phyloP scores from a whole-genome alignment of 2,797 vertebrate genomes.

The Meriones psammophilus region DNA sequence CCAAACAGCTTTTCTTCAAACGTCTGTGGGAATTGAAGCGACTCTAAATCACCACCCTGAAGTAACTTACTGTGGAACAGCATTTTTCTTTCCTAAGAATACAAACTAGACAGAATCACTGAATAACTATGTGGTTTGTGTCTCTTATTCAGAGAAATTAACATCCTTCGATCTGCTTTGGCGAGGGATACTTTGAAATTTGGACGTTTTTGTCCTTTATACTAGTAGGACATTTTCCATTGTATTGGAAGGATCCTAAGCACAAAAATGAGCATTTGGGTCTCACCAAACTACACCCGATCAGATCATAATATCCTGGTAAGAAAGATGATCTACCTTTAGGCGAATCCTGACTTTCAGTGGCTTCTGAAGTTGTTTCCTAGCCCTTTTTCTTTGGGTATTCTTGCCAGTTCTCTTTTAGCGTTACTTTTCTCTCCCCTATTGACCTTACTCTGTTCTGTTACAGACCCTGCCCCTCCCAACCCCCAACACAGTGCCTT shows the following conservation, averaged over 20 bases:
- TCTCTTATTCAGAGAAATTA: conserved; percentile 19
- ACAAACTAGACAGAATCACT: conserved; percentile 44
- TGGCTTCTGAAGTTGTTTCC: background rate
- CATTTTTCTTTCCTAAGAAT: conserved; percentile 59
- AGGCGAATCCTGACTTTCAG: background rate
- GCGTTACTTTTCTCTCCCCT: conserved; percentile 29
- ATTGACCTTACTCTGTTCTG: background rate
- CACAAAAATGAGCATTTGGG: conserved; percentile 2
- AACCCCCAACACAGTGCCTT: background rate
- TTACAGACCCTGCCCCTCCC: background rate
- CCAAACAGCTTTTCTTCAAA: conserved; percentile 67
- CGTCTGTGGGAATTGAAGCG: conserved; percentile 56
- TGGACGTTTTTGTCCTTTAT: background rate
- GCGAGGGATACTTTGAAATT: conserved; percentile 22
- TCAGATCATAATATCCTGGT: background rate
- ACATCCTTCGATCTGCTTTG: background rate
- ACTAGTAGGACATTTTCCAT: background rate
- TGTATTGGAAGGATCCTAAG: conserved; percentile 5
- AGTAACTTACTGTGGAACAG: conserved; percentile 33
- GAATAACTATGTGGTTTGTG: background rate
- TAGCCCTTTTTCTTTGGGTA: background rate
- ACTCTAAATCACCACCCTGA: conserved; percentile 51
- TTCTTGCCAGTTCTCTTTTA: background rate
- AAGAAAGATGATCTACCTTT: background rate
- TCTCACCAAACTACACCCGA: background rate